Evolutionary conservation across 2,888 invertebrate genomes (phyloP).

Genomic region (Zygogramma bicolorata): DNA sequence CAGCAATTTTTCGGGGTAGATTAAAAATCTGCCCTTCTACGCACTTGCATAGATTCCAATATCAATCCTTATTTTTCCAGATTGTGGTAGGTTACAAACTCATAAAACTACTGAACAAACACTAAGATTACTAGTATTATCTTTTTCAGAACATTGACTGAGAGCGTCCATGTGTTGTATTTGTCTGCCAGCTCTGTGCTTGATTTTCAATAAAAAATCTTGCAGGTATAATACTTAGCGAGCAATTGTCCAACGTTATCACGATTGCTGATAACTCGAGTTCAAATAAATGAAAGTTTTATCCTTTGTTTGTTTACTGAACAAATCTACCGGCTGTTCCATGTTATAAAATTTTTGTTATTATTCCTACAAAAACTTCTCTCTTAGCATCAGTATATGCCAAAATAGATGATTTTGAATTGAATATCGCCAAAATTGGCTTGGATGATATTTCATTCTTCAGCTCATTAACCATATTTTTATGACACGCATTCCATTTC

Average conservation of each 20-base stretch:
- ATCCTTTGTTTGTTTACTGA: constrained; percentile 36
- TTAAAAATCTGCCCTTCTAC: too few relatives aligned
- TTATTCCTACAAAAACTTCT: constrained; percentile 35
- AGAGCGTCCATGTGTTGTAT: constrained; percentile 58
- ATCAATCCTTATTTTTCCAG: too few relatives aligned
- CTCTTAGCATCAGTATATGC: constrained; percentile 41
- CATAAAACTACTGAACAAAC: too few relatives aligned
- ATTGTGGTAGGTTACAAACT: too few relatives aligned
- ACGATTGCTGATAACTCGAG: constrained; percentile 36
- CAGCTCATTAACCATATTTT: too few relatives aligned
- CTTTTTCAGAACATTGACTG: constrained; percentile 25
- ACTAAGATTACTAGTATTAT: constrained; percentile 39
- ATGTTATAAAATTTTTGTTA: constrained; percentile 28
- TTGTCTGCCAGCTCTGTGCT: constrained; percentile 36
- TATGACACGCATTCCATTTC: too few relatives aligned
- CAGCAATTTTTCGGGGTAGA: too few relatives aligned
- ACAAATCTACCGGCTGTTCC: constrained; percentile 32
- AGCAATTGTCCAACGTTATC: constrained; percentile 31
- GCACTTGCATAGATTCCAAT: too few relatives aligned
- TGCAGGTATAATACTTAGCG: constrained; percentile 37
- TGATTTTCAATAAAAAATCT: constrained; percentile 35
- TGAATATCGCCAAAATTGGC: neutral
- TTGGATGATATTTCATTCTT: neutral
- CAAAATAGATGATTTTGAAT: neutral
- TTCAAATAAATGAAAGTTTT: constrained; percentile 35